Base-by-base conservation (phyloP, 2,888 invertebrate species). In the Oscheius sp. region DNA sequence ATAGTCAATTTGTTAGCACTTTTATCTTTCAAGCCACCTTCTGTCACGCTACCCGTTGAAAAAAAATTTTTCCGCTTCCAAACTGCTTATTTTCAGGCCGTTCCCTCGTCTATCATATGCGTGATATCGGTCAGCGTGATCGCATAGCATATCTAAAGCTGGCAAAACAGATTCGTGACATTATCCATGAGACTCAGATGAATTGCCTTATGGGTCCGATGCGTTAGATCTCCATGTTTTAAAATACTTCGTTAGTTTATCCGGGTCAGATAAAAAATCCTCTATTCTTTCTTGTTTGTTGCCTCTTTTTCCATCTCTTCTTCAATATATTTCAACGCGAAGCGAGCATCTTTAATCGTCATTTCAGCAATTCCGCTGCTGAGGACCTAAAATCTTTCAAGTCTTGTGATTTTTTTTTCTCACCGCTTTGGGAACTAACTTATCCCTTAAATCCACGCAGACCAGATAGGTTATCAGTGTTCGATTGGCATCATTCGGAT, bases 101-200 rank as follows among this genome's bases (percentile, higher is more conserved):
- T 12, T 69, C 73, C 4, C 38, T 76, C 1, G 70, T 72, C 32
- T 47, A 70, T 9, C 70, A 70, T 0, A 28, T 76, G 17, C 66
- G 70, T 17, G 73, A 76, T 36, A 71, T 76, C n/a, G 73, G 71
- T 0, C 65, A 50, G 45, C 73, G 72, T 30, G 73, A 76, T 38
- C 44, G 72, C 6, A 32, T 74, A 0, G 61, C 68, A 0, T 70
- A 64, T 49, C 33, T 76, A 4, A 73, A 71, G 12, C 45, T 71
- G 41, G 70, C 68, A 44, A 76, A 74, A 32, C 57, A 70, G 0
- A 74, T 76, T 20, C 64, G 67, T 14, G 76, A 76, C 33, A 49
- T 72, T 8, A 36, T 76, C 20, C 68, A 69, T 44, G 72, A 73
- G 1, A 61, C 73, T 3, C 72, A 74, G 32, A 67, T 76, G 36